Conservation (phyloP, 1,140 invertebrate species). For the Metaphire vulgaris region DNA sequence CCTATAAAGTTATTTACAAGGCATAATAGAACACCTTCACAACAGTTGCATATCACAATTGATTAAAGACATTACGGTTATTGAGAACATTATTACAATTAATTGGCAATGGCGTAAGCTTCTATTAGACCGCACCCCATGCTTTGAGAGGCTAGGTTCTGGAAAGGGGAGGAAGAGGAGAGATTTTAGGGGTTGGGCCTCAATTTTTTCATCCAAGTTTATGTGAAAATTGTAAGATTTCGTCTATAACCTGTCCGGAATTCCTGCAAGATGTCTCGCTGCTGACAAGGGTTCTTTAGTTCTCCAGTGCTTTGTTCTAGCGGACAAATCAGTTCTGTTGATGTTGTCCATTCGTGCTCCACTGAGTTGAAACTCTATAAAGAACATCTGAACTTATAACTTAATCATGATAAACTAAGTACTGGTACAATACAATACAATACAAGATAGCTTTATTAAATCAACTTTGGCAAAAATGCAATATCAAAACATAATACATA, state of each 20-base stretch:
- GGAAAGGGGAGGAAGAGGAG: too few species aligned
- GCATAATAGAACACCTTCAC: too few species aligned
- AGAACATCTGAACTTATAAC: too few species aligned
- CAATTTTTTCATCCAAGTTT: background rate
- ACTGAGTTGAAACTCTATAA: background rate
- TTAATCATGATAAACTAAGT: too few species aligned
- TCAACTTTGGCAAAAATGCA: background rate
- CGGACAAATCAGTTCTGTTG: too few species aligned
- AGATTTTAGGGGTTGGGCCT: background rate
- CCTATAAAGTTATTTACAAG: too few species aligned
- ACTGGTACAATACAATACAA: background rate
- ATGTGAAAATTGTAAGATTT: background rate
- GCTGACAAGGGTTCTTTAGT: background rate
- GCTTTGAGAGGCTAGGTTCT: background rate
- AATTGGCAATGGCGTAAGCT: background rate
- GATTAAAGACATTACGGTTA: too few species aligned
- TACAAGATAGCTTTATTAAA: background rate
- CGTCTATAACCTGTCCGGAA: background rate
- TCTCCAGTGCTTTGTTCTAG: background rate
- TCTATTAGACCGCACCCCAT: background rate
- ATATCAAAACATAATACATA: background rate
- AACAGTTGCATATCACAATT: too few species aligned
- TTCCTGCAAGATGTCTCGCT: background rate
- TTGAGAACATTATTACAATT: too few species aligned
- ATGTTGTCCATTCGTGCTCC: background rate